A percentile compares a stretch with the other conserved stretches of the same genome.
These are phyloP conservation scores for Cynopterus sphinx DNA, from an alignment of 2,797 vertebrate species.

Conservation along the genomic window DNA sequence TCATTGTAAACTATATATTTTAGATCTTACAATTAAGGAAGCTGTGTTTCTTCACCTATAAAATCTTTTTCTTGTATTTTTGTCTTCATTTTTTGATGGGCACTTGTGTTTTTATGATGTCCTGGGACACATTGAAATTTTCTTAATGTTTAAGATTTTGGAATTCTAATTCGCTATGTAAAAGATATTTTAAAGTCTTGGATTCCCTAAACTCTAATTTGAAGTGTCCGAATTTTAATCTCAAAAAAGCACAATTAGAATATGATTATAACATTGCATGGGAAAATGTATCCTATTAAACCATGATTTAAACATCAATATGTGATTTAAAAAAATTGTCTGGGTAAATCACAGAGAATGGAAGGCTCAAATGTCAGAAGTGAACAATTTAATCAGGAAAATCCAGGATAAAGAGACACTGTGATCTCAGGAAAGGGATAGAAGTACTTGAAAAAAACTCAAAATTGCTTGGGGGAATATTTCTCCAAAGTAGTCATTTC, in stretches of 20 bases:
- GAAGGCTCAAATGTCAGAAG: neutral
- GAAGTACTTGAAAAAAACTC: neutral
- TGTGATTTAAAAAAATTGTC: neutral
- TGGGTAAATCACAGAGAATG: neutral
- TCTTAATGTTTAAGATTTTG: neutral
- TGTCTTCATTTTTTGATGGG: neutral
- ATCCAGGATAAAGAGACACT: neutral
- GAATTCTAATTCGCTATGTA: neutral
- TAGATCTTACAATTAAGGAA: neutral
- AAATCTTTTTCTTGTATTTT: neutral
- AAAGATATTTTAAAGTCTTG: neutral
- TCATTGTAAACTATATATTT: neutral
- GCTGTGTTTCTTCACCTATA: neutral
- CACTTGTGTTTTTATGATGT: neutral
- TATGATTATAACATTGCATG: neutral
- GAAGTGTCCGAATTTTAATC: constrained; percentile 43
- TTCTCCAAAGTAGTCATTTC: neutral
- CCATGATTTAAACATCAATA: constrained; percentile 21
- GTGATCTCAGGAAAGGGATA: neutral
- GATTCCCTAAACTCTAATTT: neutral
- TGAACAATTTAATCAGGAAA: neutral
- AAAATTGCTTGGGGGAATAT: neutral
- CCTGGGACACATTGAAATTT: neutral
- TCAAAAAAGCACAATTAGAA: constrained; percentile 20
- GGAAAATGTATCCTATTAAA: neutral